Conservation (phyloP, 2,797 vertebrate species). For the Pangasius krempfi region DNA sequence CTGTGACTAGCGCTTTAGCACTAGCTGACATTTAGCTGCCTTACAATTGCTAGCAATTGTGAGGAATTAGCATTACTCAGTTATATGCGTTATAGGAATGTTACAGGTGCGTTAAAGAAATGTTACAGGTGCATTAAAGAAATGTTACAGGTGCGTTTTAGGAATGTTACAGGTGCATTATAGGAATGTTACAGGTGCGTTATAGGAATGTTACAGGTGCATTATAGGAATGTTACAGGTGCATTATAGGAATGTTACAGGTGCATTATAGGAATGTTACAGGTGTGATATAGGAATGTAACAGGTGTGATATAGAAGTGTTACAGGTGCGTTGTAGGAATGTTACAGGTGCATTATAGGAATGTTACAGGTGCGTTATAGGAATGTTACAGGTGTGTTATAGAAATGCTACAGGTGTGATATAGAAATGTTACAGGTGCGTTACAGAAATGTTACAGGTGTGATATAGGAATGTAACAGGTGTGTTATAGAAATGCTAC, state of each 20-base stretch:
- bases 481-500: not conserved
- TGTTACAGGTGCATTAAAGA: not conserved
- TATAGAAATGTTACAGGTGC: not conserved
- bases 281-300: not conserved
- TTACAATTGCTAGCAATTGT: not conserved
- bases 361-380: not conserved
- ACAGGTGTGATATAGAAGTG: not conserved
- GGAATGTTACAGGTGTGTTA: not conserved
- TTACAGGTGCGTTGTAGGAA: not conserved
- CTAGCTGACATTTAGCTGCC: not conserved
- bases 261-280: not conserved
- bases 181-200: not conserved
- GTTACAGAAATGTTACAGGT: not conserved
- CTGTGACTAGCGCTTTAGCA: not conserved
- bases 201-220: not conserved
- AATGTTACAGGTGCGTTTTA: not conserved
- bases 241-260: not conserved
- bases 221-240: not conserved
- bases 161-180: not conserved
- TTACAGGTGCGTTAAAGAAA: not conserved
- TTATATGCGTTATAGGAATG: too few relatives aligned
- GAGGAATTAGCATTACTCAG: too few relatives aligned
- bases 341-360: not conserved
- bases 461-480: not conserved
- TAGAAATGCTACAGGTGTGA: not conserved